phyloP scores from a whole-genome alignment of 2,888 invertebrate species.

The Aleiodes leptofemur region DNA sequence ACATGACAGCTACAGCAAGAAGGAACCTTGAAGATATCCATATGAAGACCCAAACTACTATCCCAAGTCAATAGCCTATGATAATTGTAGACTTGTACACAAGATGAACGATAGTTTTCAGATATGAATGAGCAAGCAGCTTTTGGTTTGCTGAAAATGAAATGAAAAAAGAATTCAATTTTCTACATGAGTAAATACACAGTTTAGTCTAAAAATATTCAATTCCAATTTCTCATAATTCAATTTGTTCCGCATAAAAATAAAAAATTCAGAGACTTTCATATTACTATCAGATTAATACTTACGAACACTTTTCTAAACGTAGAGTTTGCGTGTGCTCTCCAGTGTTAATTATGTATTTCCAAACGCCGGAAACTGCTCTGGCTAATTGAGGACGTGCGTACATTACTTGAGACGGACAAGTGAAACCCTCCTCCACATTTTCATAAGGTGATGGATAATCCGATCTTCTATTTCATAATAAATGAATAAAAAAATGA shows the following conservation, averaged over 20 bases:
- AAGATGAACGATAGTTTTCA: conserved; percentile 87
- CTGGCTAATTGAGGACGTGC: conserved; percentile 88
- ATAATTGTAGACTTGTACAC: conserved; percentile 89
- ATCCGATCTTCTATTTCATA: conserved; percentile 79
- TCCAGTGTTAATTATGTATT: conserved; percentile 90
- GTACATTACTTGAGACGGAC: conserved; percentile 86
- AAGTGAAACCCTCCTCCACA: conserved; percentile 84
- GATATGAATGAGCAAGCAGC: conserved; percentile 87
- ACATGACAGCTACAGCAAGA: conserved; percentile 90
- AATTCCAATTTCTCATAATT: conserved; percentile 10
- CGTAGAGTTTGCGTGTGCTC: conserved; percentile 89
- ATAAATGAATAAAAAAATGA: conserved; percentile 30
- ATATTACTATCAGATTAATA: conserved; percentile 55
- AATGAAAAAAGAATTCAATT: conserved; percentile 4
- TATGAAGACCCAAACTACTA: conserved; percentile 85
- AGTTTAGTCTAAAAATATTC: neutral
- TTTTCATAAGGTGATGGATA: conserved; percentile 77
- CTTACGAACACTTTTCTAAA: conserved; percentile 88
- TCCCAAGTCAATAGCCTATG: conserved; percentile 90
- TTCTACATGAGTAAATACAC: neutral
- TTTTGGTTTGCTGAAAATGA: conserved; percentile 80
- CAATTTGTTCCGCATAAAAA: conserved; percentile 22
- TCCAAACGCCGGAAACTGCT: conserved; percentile 89
- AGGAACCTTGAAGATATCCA: conserved; percentile 90
- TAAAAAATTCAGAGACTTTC: neutral